These are phyloP conservation scores for Trididemnum clinides DNA, from an alignment of 23 tunicate genomes.

Conservation along the genomic window DNA sequence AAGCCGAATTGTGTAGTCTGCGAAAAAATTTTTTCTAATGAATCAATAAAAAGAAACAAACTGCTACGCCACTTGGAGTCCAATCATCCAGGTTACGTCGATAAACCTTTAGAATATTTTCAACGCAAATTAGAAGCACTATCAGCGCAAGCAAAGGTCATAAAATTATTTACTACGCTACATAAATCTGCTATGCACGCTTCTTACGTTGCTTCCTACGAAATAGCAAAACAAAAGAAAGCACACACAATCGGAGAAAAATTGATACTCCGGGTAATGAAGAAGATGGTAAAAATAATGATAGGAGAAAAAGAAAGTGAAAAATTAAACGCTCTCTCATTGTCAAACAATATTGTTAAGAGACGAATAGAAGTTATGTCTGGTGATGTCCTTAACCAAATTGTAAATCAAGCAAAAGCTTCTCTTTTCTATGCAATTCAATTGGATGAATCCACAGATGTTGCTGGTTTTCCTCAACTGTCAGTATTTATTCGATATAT, in stretches of 20 bases:
- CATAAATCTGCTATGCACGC: constrained; percentile 12
- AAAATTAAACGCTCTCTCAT: constrained; percentile 38
- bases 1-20: constrained; percentile 2
- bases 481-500: constrained; percentile 42
- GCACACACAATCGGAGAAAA: constrained; percentile 3
- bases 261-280: constrained; percentile 21
- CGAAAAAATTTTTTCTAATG: neutral
- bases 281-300: constrained; percentile 34
- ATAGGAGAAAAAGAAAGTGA: constrained; percentile 3
- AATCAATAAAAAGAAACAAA: constrained; percentile 10
- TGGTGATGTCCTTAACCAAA: constrained; percentile 46
- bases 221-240: constrained; percentile 21
- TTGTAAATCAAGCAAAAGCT: constrained; percentile 41
- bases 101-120: constrained; percentile 20
- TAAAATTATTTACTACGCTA: neutral
- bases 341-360: constrained; percentile 31
- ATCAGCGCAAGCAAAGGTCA: neutral
- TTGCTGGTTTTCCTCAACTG: constrained; percentile 43
- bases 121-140: neutral
- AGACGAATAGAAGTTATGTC: constrained; percentile 33
- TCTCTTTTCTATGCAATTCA: constrained; percentile 42
- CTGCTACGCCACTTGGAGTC: constrained; percentile 9
- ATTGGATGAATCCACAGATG: constrained; percentile 42
- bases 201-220: constrained; percentile 2
- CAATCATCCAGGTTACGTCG: constrained; percentile 5